Evolutionary conservation across 2,113 vertebrate species (phyloP), one percentile per base, ranked within the genome.

Genomic region (Pipa parva): DNA sequence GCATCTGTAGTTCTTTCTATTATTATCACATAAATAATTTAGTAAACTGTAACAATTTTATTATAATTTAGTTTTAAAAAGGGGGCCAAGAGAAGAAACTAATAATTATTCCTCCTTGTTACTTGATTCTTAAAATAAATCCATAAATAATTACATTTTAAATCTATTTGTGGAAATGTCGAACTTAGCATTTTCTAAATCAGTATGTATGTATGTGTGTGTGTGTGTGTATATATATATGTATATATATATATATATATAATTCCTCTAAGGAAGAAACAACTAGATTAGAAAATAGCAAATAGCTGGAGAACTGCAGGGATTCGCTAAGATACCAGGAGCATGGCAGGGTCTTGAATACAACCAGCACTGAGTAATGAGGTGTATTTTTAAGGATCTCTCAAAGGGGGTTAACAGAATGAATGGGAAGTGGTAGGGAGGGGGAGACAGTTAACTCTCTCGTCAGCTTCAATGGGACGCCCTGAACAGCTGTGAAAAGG

Each of bases 401-500:
- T 88, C 85, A 89, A 90, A 90, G 78, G 85, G 82, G 85, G 81
- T 73, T 78, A 72, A 78, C 72, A 49, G 74, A 77, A 73, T 81
- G 81, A 78, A 88, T 84, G 79, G 84, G 81, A 83, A 74, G 75
- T 56, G 75, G 59, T 77, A 59, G 54, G 78, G 65, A 77, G 78
- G 73, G 39, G 82, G 78, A 71, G 79, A 82, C 77, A 71, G 72
- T 70, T 46, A 58, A 76, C 71, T 74, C 83, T 83, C 83, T 90
- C 80, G 83, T 83, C 84, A 85, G 87, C 88, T 89, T 91, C 84
- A 91, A 89, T 89, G 90, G 88, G 88, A 89, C 87, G 73, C 85
- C 81, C 75, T 55, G 79, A 88, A 90, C 90, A 90, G 90, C 92
- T 94, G 92, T 93, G 92, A 94, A 93, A 92, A 84, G 90, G 88